phyloP scores from a whole-genome alignment of 2,888 invertebrate genomes.

The Craniophora ligustri region DNA sequence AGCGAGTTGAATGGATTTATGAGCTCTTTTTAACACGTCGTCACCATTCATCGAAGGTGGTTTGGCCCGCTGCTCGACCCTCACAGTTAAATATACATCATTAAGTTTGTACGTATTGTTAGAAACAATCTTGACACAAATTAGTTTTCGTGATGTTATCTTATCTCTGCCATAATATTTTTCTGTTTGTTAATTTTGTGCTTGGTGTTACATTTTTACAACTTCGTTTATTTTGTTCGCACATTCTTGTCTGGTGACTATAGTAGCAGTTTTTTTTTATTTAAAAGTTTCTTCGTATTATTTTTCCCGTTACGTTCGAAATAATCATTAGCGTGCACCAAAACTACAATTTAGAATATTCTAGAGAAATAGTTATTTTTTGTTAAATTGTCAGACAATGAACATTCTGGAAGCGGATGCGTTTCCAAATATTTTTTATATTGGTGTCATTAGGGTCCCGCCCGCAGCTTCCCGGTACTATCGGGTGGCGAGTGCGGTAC shows the following conservation, averaged over 20 bases:
- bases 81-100: no score
- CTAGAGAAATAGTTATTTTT: not conserved
- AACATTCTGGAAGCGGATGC: slow-evolving; percentile 11
- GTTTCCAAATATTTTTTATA: slow-evolving; percentile 1
- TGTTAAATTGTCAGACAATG: not conserved
- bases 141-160: slow-evolving; percentile 1
- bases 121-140: not conserved
- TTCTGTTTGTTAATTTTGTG: not conserved
- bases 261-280: not conserved
- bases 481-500: not conserved
- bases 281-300: not conserved
- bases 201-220: not conserved
- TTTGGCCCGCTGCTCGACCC: not conserved
- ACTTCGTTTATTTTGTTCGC: not conserved
- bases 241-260: slow-evolving; percentile 3
- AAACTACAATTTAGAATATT: not conserved
- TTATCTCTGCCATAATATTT: slow-evolving; percentile 18
- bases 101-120: not conserved
- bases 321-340: not conserved
- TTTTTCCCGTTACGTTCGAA: not conserved
- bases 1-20: slow-evolving; percentile 18
- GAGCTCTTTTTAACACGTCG: slow-evolving; percentile 13
- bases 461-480: slow-evolving; percentile 34
- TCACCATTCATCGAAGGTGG: slow-evolving; percentile 2
- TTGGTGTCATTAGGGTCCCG: not conserved